phyloP scores from a whole-genome alignment of 1,140 invertebrate species.

The Thaumatotibia leucotreta region DNA sequence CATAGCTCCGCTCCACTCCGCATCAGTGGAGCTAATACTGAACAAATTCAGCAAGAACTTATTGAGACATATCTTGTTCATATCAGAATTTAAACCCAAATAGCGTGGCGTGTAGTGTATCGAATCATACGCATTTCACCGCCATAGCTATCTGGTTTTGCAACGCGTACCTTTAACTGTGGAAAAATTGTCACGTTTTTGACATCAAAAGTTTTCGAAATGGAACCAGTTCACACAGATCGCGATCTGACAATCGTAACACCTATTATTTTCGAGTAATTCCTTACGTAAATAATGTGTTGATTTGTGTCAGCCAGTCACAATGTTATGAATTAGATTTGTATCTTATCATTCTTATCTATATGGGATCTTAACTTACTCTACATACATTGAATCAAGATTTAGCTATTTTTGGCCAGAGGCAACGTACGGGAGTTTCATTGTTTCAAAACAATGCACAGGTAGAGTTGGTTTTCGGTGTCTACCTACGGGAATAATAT shows the following conservation, averaged over 20 bases:
- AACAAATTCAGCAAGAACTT: neutral
- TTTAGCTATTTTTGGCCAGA: no score
- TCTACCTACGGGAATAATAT: no score
- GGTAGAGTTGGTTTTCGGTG: no score
- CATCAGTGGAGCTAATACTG: neutral
- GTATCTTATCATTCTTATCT: neutral
- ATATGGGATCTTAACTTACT: neutral
- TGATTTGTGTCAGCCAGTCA: neutral
- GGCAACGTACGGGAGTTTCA: no score
- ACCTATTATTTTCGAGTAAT: neutral
- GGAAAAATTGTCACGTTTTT: constrained; percentile 2
- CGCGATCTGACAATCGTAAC: neutral
- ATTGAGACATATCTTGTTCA: neutral
- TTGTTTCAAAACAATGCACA: no score
- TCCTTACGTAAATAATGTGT: neutral
- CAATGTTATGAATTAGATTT: neutral
- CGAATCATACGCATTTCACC: neutral
- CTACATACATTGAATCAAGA: neutral
- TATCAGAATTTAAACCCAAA: neutral
- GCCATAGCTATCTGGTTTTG: neutral
- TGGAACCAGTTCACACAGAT: neutral
- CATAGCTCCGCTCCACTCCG: no score
- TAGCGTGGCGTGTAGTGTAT: no score
- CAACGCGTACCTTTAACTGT: neutral
- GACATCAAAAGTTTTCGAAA: neutral